Conservation (phyloP, 2,888 invertebrate species). For the Ctena decussata region DNA sequence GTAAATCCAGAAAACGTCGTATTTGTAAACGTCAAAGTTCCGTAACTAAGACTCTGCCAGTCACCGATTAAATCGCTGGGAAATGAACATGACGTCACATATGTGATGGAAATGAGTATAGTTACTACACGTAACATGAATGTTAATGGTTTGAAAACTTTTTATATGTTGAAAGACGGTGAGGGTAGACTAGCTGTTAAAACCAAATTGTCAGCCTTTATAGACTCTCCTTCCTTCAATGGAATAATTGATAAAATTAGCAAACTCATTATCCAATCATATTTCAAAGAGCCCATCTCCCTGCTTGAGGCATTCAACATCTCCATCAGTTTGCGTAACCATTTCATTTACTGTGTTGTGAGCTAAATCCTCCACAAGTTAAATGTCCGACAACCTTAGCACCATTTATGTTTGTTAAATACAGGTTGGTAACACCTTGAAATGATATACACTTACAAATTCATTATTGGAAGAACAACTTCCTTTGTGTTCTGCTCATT, state of each 20-base stretch:
- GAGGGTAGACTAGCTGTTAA: not conserved
- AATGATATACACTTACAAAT: not conserved
- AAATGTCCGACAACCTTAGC: not conserved
- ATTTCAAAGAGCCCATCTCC: too few species aligned
- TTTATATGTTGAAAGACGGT: not conserved
- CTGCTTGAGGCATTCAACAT: too few species aligned
- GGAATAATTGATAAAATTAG: too few species aligned
- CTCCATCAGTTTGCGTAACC: too few species aligned
- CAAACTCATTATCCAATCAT: too few species aligned
- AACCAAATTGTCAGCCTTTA: too few species aligned
- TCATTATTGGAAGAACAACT: not conserved
- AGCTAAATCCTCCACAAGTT: too few species aligned
- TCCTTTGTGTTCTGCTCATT: not conserved
- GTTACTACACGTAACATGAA: not conserved
- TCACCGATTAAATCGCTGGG: slow-evolving; percentile 70
- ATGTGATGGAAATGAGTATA: not conserved
- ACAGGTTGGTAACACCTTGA: not conserved
- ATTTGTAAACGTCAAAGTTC: slow-evolving; percentile 63
- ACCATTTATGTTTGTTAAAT: not conserved
- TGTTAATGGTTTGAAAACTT: not conserved
- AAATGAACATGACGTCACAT: slow-evolving; percentile 63
- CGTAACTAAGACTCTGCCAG: slow-evolving; percentile 73
- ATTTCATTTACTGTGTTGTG: too few species aligned
- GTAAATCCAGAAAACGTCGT: slow-evolving; percentile 62
- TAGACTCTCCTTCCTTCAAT: too few species aligned